Percentiles rank a stretch among this genome's conserved stretches.
These are phyloP conservation scores for Falco berigora DNA, from an alignment of 2,797 vertebrate species.

Conservation along the genomic window DNA sequence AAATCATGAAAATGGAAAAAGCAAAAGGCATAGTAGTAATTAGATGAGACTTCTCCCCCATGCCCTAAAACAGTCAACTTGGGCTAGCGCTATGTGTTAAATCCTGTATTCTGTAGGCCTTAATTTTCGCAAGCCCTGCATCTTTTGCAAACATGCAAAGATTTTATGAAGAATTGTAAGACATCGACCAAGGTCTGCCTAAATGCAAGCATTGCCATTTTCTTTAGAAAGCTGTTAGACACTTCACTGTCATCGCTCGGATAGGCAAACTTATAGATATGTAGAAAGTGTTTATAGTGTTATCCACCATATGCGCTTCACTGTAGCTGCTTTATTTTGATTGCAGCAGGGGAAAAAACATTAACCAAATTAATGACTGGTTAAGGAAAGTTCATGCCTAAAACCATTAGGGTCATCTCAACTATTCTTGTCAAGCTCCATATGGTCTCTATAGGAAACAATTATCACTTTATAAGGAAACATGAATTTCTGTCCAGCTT, in stretches of 20 bases:
- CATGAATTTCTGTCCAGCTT: background rate
- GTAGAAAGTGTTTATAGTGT: accelerated
- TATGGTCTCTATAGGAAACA: background rate
- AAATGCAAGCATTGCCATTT: background rate
- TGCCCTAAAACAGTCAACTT: background rate
- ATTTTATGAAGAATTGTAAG: background rate
- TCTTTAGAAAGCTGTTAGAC: background rate
- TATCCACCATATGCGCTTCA: background rate
- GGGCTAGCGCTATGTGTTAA: background rate
- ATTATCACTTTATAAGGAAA: background rate
- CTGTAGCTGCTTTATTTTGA: background rate
- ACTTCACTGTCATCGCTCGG: background rate
- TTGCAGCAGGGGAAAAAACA: background rate
- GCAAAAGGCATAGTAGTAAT: background rate
- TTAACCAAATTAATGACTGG: background rate
- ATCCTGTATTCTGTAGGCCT: background rate
- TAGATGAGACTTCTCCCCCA: background rate
- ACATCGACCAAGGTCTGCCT: background rate
- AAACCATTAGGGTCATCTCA: background rate
- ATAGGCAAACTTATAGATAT: background rate
- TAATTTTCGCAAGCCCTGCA: background rate
- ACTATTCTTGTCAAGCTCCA: background rate
- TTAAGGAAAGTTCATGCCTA: background rate
- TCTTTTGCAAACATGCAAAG: background rate
- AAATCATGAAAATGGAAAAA: background rate